A percentile compares a stretch with the other conserved stretches of the same genome.
Conservation (phyloP, 2,888 invertebrate genomes). For the Phania funesta region DNA sequence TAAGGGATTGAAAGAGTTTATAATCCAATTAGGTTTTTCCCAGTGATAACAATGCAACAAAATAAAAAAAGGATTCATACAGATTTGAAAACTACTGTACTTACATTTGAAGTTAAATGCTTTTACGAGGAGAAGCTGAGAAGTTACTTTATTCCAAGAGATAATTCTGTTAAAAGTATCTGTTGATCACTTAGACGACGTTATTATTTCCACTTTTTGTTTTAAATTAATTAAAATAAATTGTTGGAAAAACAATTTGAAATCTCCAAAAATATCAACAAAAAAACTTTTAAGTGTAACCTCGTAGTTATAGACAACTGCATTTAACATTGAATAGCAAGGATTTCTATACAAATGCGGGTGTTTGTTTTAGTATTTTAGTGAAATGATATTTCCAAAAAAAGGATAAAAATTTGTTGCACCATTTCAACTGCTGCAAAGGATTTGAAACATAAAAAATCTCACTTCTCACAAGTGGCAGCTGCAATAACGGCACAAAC, state of each 20-base stretch:
- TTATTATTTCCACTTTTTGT: no score
- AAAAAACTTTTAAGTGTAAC: background rate
- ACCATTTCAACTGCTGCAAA: background rate
- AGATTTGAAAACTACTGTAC: slow-evolving; percentile 2
- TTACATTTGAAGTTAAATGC: no score
- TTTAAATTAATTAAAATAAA: no score
- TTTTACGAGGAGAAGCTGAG: no score
- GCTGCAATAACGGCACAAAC: slow-evolving; percentile 13
- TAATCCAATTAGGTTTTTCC: slow-evolving; percentile 57
- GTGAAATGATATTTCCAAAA: background rate
- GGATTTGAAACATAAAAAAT: slow-evolving; percentile 27
- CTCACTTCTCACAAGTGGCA: slow-evolving; percentile 48
- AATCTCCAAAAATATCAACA: no score
- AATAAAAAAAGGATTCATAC: slow-evolving; percentile 32
- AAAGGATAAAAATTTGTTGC: no score
- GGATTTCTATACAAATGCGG: slow-evolving; percentile 14
- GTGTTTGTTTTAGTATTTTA: slow-evolving; percentile 9
- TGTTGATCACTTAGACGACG: no score
- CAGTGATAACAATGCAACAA: slow-evolving; percentile 45
- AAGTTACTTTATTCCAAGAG: no score
- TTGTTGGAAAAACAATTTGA: no score
- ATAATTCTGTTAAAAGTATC: no score
- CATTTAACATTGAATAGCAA: background rate
- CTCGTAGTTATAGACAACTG: background rate
- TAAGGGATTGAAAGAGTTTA: slow-evolving; percentile 49